Base-by-base conservation (phyloP, 2,797 vertebrate genomes). In the Hylomyscus alleni region DNA sequence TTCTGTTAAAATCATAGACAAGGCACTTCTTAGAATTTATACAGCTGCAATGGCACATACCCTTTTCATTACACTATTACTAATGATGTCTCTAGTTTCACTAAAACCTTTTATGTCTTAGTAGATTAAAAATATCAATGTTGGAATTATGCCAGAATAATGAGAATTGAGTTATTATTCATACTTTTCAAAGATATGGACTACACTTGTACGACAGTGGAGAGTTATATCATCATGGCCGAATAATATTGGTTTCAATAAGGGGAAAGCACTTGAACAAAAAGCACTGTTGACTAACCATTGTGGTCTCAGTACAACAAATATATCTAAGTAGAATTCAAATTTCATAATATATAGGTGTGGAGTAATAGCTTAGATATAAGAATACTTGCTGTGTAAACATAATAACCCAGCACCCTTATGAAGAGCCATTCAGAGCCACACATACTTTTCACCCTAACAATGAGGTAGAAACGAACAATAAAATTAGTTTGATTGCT, bases 41-140 rank as follows among this genome's bases (percentile, higher is more conserved):
- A 81, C 11, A 58, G 4, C 1, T 6, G 34, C 4, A 40, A 72
- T 83, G 47, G 14, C 65, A 24, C 24, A 19, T 44, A 22, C 15
- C 22, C 12, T 31, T 90, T 89, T 93, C 31, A 37, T 12, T 60
- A 6, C 5, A 90, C 31, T 24, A 54, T 90, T 17, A 73, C 31
- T 2, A 24, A n/a, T 20, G n/a, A 56, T 13, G 9, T 40, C n/a
- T 90, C 67, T 20, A 9, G 6, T 76, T 93, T 94, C 52, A 95
- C 94, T 90, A 90, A 93, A 89, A 86, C 37, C 29, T 60, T 95
- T 86, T 56, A 40, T 7, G 67, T 87, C 91, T 86, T 67, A 31
- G 19, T 82, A 84, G n/a, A 22, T 72, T 2, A 93, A 94, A 89
- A 65, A 84, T 29, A 37, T 44, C 11, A 78, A 93, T 62, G 34